Evolutionary conservation across 2,113 vertebrate genomes (phyloP).

Genomic region (Psittacara wagleri): DNA sequence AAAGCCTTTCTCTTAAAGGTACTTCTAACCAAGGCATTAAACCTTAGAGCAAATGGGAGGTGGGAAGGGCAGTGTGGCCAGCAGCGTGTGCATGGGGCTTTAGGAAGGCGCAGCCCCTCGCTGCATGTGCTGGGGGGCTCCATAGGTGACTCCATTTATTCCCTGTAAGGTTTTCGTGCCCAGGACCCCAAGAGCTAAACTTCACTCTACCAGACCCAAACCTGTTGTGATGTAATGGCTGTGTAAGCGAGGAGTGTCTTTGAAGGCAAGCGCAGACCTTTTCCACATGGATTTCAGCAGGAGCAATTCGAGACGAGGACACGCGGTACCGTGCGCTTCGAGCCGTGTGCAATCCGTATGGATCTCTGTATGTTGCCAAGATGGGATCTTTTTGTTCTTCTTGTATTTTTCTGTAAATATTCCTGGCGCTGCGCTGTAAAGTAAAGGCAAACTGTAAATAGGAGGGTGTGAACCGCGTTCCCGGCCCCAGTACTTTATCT

Average conservation of each 20-base stretch:
- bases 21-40: not conserved
- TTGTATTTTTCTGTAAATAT: conserved; percentile 89
- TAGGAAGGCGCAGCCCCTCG: not conserved
- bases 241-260: not conserved
- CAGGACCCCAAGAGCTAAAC: not conserved
- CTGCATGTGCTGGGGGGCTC: not conserved
- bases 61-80: not conserved
- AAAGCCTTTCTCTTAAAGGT: not conserved
- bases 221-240: not conserved
- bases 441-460: conserved; percentile 89
- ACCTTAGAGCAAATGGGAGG: not conserved
- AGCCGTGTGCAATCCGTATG: conserved; percentile 67
- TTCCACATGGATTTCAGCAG: conserved; percentile 37
- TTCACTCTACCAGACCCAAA: not conserved
- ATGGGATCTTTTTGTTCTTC: conserved; percentile 76
- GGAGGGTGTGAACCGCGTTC: conserved; percentile 78
- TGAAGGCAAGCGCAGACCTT: not conserved
- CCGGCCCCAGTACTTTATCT: conserved; percentile 78
- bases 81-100: rapidly evolving
- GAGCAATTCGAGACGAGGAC: conserved; percentile 50
- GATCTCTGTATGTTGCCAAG: conserved; percentile 78
- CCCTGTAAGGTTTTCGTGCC: not conserved
- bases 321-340: conserved; percentile 64
- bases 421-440: conserved; percentile 84
- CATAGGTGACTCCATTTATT: not conserved